Percentiles rank a stretch among this genome's conserved stretches.
Conservation (phyloP, 2,888 invertebrate genomes). For the Trichopria drosophilae region DNA sequence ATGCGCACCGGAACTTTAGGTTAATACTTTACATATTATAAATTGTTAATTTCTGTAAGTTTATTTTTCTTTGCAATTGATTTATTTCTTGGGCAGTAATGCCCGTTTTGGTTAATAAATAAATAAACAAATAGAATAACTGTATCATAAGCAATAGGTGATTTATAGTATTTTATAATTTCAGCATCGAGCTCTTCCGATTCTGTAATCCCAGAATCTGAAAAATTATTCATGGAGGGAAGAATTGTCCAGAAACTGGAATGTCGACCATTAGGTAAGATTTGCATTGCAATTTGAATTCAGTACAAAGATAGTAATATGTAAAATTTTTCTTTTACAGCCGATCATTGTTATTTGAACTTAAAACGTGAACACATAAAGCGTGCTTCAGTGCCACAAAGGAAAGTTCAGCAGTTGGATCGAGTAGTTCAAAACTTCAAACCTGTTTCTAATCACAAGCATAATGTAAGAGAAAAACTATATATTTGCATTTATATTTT, state of each 20-base stretch:
- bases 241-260: constrained; percentile 93
- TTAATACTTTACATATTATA: too few relatives aligned
- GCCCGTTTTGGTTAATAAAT: too few relatives aligned
- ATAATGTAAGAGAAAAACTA: constrained; percentile 71
- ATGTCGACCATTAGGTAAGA: constrained; percentile 76
- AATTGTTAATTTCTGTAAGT: too few relatives aligned
- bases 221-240: constrained; percentile 88
- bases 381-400: constrained; percentile 82
- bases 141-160: constrained; percentile 1
- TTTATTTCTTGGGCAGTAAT: too few relatives aligned
- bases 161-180: constrained; percentile 20
- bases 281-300: too few relatives aligned
- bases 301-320: constrained; percentile 56
- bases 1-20: too few relatives aligned
- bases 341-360: constrained; percentile 87
- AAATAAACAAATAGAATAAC: too few relatives aligned
- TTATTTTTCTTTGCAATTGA: too few relatives aligned
- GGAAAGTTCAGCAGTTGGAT: constrained; percentile 85
- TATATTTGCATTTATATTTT: constrained; percentile 1
- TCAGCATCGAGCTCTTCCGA: constrained; percentile 66
- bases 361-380: constrained; percentile 85
- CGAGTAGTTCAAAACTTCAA: constrained; percentile 88
- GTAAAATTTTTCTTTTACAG: constrained; percentile 44
- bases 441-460: constrained; percentile 88
- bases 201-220: constrained; percentile 73